These are phyloP conservation scores for Stomorhina lunata DNA, from an alignment of 2,888 invertebrate genomes.

Conservation along the genomic window DNA sequence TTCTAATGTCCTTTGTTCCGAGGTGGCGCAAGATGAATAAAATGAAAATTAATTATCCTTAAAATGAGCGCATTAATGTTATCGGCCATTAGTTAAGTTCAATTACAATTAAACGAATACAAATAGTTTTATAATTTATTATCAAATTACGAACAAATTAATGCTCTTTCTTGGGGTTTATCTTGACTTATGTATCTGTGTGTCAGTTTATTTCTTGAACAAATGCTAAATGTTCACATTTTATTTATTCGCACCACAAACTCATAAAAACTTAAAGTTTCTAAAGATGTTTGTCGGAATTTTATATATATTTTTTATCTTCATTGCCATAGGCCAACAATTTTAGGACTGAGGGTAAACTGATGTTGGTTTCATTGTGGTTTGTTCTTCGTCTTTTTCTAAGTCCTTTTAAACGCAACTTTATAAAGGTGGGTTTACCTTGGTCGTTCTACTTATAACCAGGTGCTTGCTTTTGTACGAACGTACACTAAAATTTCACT, in stretches of 20 bases:
- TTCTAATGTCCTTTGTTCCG: too few species aligned
- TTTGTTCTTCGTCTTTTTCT: neutral
- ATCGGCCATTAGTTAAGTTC: neutral
- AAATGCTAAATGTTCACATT: neutral
- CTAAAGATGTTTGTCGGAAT: neutral
- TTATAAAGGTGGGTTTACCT: neutral
- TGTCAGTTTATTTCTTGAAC: neutral
- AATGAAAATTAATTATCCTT: neutral
- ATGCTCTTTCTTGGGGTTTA: neutral
- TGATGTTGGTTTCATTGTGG: constrained; percentile 3
- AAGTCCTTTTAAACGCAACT: neutral
- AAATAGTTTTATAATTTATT: neutral
- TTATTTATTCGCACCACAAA: neutral
- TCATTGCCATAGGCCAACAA: neutral
- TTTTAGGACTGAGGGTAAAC: neutral
- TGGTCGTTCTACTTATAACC: neutral
- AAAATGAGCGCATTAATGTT: neutral
- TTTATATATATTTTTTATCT: neutral
- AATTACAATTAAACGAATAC: neutral
- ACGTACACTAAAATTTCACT: neutral
- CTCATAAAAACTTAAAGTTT: neutral
- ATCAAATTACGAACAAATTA: neutral
- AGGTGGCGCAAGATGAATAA: too few species aligned
- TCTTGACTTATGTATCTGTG: neutral
- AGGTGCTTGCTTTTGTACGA: neutral